Evolutionary conservation across 1,140 invertebrate species (phyloP).

Genomic region (Cyclargus thomasi): DNA sequence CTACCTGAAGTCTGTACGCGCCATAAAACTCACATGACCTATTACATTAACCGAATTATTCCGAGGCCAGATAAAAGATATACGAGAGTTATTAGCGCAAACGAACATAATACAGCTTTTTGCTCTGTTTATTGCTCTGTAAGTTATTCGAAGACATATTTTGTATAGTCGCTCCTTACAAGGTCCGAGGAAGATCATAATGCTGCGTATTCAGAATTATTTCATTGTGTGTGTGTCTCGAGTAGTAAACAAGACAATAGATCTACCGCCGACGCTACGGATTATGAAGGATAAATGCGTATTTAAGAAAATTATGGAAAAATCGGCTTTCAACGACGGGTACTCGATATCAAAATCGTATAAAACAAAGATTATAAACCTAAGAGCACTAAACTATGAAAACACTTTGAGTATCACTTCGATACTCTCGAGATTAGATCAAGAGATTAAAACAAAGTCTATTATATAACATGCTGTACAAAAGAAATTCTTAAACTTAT

Average conservation of each 20-base stretch:
- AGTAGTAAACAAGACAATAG: neutral
- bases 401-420: too few species aligned
- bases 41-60: neutral
- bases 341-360: too few species aligned
- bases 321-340: too few species aligned
- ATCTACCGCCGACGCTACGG: neutral
- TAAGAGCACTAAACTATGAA: too few species aligned
- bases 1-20: neutral
- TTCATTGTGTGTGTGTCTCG: neutral
- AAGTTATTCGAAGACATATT: neutral
- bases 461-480: too few species aligned
- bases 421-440: too few species aligned
- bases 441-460: too few species aligned
- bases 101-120: neutral
- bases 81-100: neutral
- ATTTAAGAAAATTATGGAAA: neutral
- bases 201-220: neutral
- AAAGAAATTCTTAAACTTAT: too few species aligned
- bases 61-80: neutral
- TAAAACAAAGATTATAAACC: too few species aligned
- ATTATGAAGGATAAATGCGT: neutral
- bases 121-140: neutral
- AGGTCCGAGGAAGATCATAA: neutral
- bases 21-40: neutral
- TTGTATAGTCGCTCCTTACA: neutral